Percentiles rank a stretch among this genome's conserved stretches.
Conservation (phyloP, 2,113 vertebrate species). For the Calonectris borealis region DNA sequence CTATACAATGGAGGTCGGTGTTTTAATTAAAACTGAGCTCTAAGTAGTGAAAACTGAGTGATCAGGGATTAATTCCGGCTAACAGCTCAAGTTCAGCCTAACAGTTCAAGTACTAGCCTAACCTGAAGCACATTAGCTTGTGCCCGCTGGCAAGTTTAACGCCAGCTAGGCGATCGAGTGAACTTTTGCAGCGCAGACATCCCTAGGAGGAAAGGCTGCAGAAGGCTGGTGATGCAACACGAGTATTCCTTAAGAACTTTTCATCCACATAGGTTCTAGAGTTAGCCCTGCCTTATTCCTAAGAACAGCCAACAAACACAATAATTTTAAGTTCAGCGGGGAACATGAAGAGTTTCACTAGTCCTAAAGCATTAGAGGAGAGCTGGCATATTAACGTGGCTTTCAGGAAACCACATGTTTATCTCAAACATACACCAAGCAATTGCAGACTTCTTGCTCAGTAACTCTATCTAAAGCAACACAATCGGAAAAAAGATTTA, state of each 20-base stretch:
- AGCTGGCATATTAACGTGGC: background rate
- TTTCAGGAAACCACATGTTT: slow-evolving; percentile 68
- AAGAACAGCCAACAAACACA: background rate
- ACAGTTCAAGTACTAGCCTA: background rate
- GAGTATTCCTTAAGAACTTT: background rate
- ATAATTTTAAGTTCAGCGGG: background rate
- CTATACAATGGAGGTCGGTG: no score
- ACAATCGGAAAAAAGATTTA: background rate
- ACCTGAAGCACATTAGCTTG: background rate
- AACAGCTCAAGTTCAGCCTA: background rate
- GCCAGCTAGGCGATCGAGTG: accelerated
- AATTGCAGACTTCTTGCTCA: background rate
- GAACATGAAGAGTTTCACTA: background rate
- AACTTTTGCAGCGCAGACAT: background rate
- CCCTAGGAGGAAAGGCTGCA: background rate
- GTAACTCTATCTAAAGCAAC: background rate
- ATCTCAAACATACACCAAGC: slow-evolving; percentile 22
- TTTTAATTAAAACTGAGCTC: background rate
- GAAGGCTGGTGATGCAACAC: background rate
- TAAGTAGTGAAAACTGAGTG: accelerated
- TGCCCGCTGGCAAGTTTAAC: background rate
- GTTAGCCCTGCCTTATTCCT: background rate
- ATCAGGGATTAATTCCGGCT: background rate
- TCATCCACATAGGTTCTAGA: background rate
- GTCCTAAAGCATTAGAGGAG: background rate